A percentile compares a stretch with the other conserved stretches of the same genome.
phyloP scores from a whole-genome alignment of 2,113 vertebrate genomes.

The Terrapene triunguis region DNA sequence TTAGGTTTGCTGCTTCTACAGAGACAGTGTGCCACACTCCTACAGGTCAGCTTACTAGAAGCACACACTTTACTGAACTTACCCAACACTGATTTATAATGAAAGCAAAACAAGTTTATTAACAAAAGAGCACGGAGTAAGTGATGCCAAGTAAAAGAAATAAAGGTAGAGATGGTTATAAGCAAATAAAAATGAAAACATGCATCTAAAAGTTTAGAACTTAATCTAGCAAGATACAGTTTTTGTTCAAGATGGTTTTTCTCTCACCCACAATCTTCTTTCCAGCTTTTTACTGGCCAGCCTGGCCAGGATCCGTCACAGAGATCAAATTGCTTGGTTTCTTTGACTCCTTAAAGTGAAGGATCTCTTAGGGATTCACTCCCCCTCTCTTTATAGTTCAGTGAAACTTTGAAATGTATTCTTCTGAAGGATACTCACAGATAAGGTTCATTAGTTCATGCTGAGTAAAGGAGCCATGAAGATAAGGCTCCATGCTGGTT shows the following conservation, averaged over 20 bases:
- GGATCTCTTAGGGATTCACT: neutral
- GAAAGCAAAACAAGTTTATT: too few species aligned
- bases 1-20: too few species aligned
- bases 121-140: neutral
- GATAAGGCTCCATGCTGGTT: too few species aligned
- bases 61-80: too few species aligned
- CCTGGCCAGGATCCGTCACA: neutral
- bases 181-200: too few species aligned
- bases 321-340: neutral
- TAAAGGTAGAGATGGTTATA: neutral
- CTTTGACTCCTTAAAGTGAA: neutral
- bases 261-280: neutral
- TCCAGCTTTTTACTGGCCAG: neutral
- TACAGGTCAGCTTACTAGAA: too few species aligned
- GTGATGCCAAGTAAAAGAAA: neutral
- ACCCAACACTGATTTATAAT: too few species aligned
- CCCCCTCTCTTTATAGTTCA: neutral
- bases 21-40: too few species aligned
- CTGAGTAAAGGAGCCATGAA: too few species aligned
- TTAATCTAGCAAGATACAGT: neutral
- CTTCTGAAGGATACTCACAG: too few species aligned
- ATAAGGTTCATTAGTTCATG: too few species aligned
- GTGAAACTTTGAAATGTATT: neutral
- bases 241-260: neutral
- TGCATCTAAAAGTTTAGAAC: neutral